phyloP scores from a whole-genome alignment of 2,797 vertebrate species.

The Acanthis flammea region DNA sequence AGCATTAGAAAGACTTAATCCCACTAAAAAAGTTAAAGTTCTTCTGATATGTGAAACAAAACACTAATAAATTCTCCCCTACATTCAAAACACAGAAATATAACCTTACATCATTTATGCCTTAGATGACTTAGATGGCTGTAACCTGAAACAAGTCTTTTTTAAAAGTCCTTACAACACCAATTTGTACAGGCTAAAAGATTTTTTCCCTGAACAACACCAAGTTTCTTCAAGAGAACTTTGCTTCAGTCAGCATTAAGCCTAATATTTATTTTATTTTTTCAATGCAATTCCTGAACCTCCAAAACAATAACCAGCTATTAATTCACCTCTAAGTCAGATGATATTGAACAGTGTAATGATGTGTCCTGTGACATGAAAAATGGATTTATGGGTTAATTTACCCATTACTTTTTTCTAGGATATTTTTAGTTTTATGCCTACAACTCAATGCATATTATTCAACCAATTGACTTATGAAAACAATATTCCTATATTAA shows the following conservation, averaged over 20 bases:
- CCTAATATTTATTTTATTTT: neutral
- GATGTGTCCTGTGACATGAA: neutral
- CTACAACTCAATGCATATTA: neutral
- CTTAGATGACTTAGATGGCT: neutral
- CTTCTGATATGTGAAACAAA: neutral
- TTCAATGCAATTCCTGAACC: neutral
- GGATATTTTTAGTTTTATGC: neutral
- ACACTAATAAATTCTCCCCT: neutral
- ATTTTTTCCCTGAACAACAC: neutral
- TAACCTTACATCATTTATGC: rapidly evolving
- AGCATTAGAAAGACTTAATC: neutral
- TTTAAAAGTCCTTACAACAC: neutral
- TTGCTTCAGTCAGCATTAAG: neutral
- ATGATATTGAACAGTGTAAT: neutral
- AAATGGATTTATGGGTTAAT: neutral
- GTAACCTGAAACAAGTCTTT: neutral
- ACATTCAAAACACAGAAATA: neutral
- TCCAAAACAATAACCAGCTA: neutral
- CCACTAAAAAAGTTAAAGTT: neutral
- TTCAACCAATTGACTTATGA: neutral
- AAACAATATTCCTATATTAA: neutral
- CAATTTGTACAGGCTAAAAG: rapidly evolving
- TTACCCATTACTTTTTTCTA: neutral
- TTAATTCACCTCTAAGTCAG: neutral
- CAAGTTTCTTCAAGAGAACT: neutral